phyloP scores from a whole-genome alignment of 2,113 vertebrate genomes.

The Anhinga rufa region DNA sequence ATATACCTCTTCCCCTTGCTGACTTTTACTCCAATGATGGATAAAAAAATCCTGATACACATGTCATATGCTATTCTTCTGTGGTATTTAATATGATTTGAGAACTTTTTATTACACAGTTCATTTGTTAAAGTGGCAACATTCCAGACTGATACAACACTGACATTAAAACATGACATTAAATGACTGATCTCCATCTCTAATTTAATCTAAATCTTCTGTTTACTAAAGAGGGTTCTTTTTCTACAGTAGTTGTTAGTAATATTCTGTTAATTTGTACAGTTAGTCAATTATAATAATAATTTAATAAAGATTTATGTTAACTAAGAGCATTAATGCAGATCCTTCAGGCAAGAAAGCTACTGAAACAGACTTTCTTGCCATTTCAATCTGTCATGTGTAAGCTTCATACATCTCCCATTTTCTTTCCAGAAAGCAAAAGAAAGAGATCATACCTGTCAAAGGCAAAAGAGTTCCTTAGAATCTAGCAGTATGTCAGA shows the following conservation, averaged over 20 bases:
- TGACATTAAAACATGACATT: neutral
- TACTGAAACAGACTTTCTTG: neutral
- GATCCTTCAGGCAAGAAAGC: neutral
- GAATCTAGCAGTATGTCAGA: neutral
- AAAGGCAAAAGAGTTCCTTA: neutral
- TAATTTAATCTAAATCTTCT: neutral
- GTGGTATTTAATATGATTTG: neutral
- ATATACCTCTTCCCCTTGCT: neutral
- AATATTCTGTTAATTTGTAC: neutral
- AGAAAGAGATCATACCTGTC: neutral
- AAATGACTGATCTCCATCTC: neutral
- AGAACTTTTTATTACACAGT: neutral
- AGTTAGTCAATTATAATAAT: neutral
- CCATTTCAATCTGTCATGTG: neutral
- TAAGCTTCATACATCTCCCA: neutral
- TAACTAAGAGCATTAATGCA: neutral
- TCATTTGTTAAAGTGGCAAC: neutral
- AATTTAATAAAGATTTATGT: neutral
- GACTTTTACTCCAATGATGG: neutral
- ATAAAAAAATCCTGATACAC: neutral
- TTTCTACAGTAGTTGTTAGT: neutral
- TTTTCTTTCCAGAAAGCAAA: neutral
- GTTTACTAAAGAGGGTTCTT: neutral
- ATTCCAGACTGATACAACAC: neutral
- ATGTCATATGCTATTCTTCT: neutral